Percentiles rank a stretch among this genome's conserved stretches.
These are phyloP conservation scores for Zaprionus camerounensis DNA, from an alignment of 1,140 invertebrate genomes.

Conservation along the genomic window DNA sequence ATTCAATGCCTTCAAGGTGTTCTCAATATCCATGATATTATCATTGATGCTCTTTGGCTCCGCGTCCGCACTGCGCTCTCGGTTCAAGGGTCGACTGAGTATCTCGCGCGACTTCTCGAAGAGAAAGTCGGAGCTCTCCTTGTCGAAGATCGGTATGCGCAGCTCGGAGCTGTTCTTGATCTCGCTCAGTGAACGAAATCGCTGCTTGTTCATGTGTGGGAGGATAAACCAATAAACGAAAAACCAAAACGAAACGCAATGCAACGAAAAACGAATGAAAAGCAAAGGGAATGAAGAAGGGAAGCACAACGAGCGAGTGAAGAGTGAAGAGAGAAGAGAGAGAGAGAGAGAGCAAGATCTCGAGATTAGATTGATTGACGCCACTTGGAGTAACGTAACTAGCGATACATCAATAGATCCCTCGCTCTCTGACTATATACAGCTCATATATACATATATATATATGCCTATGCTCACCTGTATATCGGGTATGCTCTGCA, in stretches of 20 bases:
- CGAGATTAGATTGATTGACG: constrained; percentile 51
- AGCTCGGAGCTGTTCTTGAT: constrained; percentile 82
- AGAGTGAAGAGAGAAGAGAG: constrained; percentile 1
- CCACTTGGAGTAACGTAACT: constrained; percentile 12
- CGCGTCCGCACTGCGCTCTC: constrained; percentile 41
- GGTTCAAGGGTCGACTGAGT: constrained; percentile 86
- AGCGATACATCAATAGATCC: constrained; percentile 20
- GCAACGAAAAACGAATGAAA: constrained; percentile 56
- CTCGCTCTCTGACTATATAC: background rate
- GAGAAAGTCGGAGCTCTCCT: constrained; percentile 90
- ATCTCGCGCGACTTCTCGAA: constrained; percentile 90
- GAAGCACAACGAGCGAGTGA: constrained; percentile 27
- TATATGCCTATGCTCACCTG: constrained; percentile 87
- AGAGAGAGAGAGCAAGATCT: constrained; percentile 44
- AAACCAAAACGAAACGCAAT: constrained; percentile 51
- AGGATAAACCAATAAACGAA: constrained; percentile 3
- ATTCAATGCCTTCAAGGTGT: constrained; percentile 81
- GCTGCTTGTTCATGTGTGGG: constrained; percentile 67
- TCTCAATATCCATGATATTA: constrained; percentile 83
- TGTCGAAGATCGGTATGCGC: constrained; percentile 89
- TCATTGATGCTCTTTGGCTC: constrained; percentile 68
- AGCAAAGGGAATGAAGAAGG: constrained; percentile 64
- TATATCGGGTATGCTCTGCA: constrained; percentile 94
- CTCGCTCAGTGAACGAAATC: constrained; percentile 85
- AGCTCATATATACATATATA: no score